phyloP scores from a whole-genome alignment of 1,140 invertebrate species.

The Tetranychus cinnabarinus region DNA sequence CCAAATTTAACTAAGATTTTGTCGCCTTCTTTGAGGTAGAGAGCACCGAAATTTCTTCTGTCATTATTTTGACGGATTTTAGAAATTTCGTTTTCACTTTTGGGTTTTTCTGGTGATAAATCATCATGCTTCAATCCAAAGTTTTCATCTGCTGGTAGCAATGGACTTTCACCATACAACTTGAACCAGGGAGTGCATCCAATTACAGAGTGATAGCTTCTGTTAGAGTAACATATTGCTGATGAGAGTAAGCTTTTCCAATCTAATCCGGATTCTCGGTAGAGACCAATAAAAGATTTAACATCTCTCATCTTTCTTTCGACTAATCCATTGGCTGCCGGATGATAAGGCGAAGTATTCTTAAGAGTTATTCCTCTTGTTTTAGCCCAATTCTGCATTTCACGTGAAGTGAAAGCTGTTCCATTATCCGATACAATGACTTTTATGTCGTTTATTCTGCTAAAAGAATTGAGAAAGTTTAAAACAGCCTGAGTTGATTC shows the following conservation, averaged over 20 bases:
- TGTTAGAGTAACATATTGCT: neutral
- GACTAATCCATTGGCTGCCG: neutral
- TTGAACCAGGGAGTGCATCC: neutral
- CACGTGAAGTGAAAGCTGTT: neutral
- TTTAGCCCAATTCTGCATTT: neutral
- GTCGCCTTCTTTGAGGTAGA: neutral
- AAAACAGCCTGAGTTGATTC: neutral
- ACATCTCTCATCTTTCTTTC: conserved; percentile 2
- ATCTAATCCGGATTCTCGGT: neutral
- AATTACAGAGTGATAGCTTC: neutral
- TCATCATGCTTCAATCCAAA: neutral
- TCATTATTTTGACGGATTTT: neutral
- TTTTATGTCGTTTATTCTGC: neutral
- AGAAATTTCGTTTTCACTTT: neutral
- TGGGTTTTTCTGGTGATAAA: neutral
- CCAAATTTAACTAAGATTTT: neutral
- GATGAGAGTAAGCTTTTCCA: neutral
- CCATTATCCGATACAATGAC: neutral
- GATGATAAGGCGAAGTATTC: neutral
- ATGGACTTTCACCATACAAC: neutral
- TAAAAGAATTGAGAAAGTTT: neutral
- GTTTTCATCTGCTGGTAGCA: neutral
- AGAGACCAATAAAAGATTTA: neutral
- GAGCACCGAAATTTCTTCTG: neutral
- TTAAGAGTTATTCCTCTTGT: neutral